phyloP scores from a whole-genome alignment of 2,797 vertebrate species.

The Danio albolineatus region DNA sequence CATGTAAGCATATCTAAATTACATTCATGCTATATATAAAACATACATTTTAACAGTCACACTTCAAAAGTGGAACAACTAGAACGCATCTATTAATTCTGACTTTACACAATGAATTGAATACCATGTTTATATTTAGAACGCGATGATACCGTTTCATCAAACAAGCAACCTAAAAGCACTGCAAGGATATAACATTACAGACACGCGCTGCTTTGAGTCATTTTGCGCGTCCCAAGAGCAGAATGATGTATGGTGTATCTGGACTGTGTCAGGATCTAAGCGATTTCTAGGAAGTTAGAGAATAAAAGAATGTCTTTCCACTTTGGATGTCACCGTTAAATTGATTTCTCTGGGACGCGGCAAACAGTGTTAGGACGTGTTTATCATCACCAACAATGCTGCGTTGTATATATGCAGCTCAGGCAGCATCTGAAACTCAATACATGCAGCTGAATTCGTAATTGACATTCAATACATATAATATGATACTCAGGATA shows the following conservation, averaged over 20 bases:
- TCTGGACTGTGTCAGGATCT: slow-evolving; percentile 28
- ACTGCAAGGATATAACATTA: background rate
- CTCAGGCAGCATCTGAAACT: slow-evolving; percentile 15
- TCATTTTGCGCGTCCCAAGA: slow-evolving; percentile 16
- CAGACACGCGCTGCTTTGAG: background rate
- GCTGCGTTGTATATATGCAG: slow-evolving; percentile 13
- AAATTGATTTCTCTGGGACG: slow-evolving; percentile 42
- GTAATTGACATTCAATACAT: slow-evolving; percentile 18
- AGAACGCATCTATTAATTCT: background rate
- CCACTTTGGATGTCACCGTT: slow-evolving; percentile 19
- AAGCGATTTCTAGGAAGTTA: slow-evolving; percentile 26
- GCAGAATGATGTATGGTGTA: slow-evolving; percentile 30
- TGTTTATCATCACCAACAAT: slow-evolving; percentile 31
- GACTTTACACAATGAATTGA: background rate
- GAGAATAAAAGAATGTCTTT: slow-evolving; percentile 49
- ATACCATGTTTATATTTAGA: background rate
- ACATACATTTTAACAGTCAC: background rate
- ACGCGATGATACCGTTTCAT: background rate
- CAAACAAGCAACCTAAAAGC: background rate
- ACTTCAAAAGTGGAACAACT: background rate
- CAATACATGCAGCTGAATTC: background rate
- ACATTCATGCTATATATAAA: background rate
- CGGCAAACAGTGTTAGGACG: background rate
- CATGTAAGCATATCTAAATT: no score
- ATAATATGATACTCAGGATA: slow-evolving; percentile 21